These are phyloP conservation scores for Leptinotarsa peninsularis DNA, from an alignment of 2,888 invertebrate species.

Conservation along the genomic window DNA sequence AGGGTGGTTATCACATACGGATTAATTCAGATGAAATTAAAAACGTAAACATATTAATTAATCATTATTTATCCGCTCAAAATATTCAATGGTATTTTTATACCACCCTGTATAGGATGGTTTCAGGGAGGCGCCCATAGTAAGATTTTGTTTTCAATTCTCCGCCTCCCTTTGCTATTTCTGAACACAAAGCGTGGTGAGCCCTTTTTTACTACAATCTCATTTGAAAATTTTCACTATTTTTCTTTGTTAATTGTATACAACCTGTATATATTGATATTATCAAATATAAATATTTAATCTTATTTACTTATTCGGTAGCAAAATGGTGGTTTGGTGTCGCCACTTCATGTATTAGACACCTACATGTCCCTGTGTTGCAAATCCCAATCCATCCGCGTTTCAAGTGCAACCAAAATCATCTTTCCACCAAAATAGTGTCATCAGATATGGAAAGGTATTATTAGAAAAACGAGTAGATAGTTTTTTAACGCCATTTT, in stretches of 20 bases:
- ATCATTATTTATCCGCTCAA: neutral
- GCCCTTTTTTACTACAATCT: conserved; percentile 59
- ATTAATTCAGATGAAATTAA: neutral
- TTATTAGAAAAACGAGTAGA: no score
- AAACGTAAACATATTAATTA: neutral
- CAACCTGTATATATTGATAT: conserved; percentile 67
- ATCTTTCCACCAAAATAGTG: conserved; percentile 25
- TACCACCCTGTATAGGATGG: conserved; percentile 39
- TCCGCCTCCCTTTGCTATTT: conserved; percentile 58
- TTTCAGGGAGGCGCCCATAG: conserved; percentile 26
- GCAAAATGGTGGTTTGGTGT: conserved; percentile 64
- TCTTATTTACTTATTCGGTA: conserved; percentile 65
- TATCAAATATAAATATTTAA: conserved; percentile 61
- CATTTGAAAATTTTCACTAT: conserved; percentile 61
- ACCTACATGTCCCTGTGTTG: conserved; percentile 65
- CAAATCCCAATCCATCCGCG: conserved; percentile 61
- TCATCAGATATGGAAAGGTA: no score
- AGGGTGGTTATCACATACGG: conserved; percentile 34
- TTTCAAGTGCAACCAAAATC: conserved; percentile 58
- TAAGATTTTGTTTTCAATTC: conserved; percentile 31
- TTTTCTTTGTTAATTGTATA: conserved; percentile 66
- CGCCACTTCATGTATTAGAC: conserved; percentile 65
- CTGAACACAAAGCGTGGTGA: conserved; percentile 55
- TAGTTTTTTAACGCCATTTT: no score
- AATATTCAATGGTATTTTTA: neutral